Conservation (phyloP, 1,140 invertebrate genomes). For the Leucophenga varia region DNA sequence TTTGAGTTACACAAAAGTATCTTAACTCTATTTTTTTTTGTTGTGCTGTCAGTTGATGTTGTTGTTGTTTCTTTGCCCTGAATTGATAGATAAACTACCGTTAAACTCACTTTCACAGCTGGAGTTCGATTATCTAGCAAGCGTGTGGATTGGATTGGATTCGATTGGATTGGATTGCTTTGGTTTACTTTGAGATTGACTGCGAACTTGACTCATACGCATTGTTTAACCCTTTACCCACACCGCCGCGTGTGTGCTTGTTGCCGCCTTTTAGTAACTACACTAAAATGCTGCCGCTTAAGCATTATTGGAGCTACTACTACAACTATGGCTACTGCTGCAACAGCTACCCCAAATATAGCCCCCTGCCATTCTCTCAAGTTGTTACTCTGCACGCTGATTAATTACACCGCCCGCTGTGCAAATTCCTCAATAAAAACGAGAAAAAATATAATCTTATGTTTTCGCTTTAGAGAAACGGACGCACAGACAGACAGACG, state of each 20-base stretch:
- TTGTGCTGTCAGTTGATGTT: too few relatives aligned
- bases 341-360: background rate
- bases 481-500: slow-evolving; percentile 16
- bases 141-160: too few relatives aligned
- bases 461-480: slow-evolving; percentile 42
- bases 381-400: slow-evolving; percentile 35
- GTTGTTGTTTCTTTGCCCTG: too few relatives aligned
- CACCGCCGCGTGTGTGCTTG: slow-evolving; percentile 19
- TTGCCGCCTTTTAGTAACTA: slow-evolving; percentile 16
- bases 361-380: background rate
- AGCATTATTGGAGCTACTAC: too few relatives aligned
- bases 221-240: too few relatives aligned
- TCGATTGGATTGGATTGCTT: too few relatives aligned
- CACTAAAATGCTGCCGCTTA: too few relatives aligned
- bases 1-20: too few relatives aligned
- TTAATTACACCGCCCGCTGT: slow-evolving; percentile 53
- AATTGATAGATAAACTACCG: slow-evolving; percentile 49
- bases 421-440: slow-evolving; percentile 54
- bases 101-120: slow-evolving; percentile 51
- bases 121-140: slow-evolving; percentile 6
- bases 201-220: slow-evolving; percentile 22
- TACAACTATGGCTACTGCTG: slow-evolving; percentile 21
- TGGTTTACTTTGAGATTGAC: too few relatives aligned
- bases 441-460: slow-evolving; percentile 54
- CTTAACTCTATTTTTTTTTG: too few relatives aligned